A percentile compares a stretch with the other conserved stretches of the same genome.
phyloP scores from a whole-genome alignment of 2,113 vertebrate species.

The Petaurus breviceps region DNA sequence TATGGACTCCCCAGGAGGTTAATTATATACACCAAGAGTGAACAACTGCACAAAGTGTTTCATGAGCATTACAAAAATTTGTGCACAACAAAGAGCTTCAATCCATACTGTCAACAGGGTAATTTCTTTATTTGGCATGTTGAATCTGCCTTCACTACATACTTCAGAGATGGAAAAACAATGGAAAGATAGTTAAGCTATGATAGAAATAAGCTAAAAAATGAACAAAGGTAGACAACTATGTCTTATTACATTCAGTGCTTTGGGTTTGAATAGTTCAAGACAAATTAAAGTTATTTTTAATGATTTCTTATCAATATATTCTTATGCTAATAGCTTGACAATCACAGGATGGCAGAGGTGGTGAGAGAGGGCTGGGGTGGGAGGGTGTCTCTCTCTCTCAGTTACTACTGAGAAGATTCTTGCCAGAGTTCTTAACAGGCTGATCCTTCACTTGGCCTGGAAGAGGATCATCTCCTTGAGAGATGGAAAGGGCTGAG shows the following conservation, averaged over 20 bases:
- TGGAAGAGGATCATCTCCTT: not conserved
- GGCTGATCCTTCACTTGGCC: not conserved
- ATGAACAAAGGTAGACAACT: not conserved
- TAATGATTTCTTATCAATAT: not conserved
- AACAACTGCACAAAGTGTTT: conserved; percentile 50
- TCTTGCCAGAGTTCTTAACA: not conserved
- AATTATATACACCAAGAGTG: conserved; percentile 73
- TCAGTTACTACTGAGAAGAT: not conserved
- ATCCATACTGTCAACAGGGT: not conserved
- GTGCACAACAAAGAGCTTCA: conserved; percentile 27
- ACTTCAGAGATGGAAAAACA: not conserved
- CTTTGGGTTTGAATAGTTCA: not conserved
- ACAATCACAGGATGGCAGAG: not conserved
- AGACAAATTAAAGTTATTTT: not conserved
- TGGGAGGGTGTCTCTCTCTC: not conserved
- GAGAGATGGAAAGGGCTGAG: not conserved
- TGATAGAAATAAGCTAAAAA: not conserved
- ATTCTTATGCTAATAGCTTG: not conserved
- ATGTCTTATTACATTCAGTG: not conserved
- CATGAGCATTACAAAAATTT: conserved; percentile 26
- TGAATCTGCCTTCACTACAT: not conserved
- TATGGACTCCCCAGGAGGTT: conserved; percentile 74
- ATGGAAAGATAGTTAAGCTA: not conserved
- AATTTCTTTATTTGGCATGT: not conserved
- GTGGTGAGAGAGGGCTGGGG: too few species aligned